Evolutionary conservation across 2,888 invertebrate genomes (phyloP), one percentile per base, ranked within the genome.

Genomic region (Atherix ibis): DNA sequence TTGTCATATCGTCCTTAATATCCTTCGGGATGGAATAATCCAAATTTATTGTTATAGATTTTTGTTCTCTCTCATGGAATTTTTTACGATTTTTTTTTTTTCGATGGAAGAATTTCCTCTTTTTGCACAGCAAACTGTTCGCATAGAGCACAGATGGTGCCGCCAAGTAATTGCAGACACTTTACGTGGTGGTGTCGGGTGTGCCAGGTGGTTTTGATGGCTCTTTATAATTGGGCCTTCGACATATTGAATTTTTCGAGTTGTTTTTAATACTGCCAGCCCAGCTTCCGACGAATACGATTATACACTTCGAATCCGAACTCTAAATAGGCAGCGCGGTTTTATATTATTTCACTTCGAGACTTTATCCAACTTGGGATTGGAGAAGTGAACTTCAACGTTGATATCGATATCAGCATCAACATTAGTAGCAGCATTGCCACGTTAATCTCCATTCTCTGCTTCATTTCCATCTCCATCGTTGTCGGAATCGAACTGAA

Each of bases 1-100:
- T 48, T 50, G 50, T 50, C 50, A 51, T 49, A 47, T 50, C 47
- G 48, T 46, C 48, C 48, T 47, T 48, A 48, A 46, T 48, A 47
- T 48, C 47, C 47, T 48, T 38, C 46, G 45, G 45, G 45, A 48
- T 46, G 43, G 43, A 46, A 46, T 48, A 49, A 48, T 48, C 49
- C 47, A 44, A 49, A 49, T 49, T 48, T 48, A 49, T 49, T 46
- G 44, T 45, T 44, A 46, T 46, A 46, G 46, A 46, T 46, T 46
- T 46, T 44, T 46, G 44, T 37, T 33, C 33, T 6, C 10, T 6
- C 10, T 6, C 10, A 22, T 10, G 10, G 22, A 8, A 14, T 27
- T 27, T 27, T 3, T 13, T 27, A 14, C 14, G 27, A 14, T 27
- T 13, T 27, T 27, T 4, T 13, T 27, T 10, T 27, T 22, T 22